Base-by-base conservation (phyloP, 1,140 invertebrate species). In the Bombus balteatus region DNA sequence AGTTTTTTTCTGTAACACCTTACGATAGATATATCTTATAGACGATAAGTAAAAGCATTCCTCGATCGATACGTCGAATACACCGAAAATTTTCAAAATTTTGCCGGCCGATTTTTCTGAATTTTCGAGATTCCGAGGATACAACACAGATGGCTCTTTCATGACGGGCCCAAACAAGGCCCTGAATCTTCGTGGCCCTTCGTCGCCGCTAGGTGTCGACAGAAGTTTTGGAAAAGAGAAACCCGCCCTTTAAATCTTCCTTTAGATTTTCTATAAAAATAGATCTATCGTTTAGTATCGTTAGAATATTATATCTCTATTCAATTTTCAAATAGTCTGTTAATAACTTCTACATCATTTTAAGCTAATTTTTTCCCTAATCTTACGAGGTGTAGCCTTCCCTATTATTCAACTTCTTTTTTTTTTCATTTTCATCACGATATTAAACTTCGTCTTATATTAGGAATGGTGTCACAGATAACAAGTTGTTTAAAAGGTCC, bases 191-290 rank as follows among this genome's bases (percentile, higher is more conserved):
- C 2, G 13, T 1, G 28, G 32, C 37, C n/a, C 18, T 34, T 43
- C 9, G 32, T 25, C 62, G 9, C 85, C 85, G 80, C 72, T 68
- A 86, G 85, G 73, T 86, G 85, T 86, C 85, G 85, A 65, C 80
- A 83, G 25, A 62, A 62, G 80, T 22, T 76, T 66, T 8, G 39
- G 2, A 71, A 73, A 59, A 78, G 15, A 8, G 9, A 74, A 59
- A 59, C 39, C 6, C 12, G 5, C 0, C 25, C 43, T 0, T 6
- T 2, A 15, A 9, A 9, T 10, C 18, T 34, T 12, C 22, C 3
- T 37, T 68, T 37, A 1, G 32, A 18, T 59, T 59, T 66, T 32
- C 15, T 34, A 32, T 32, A 66, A 32, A 8, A 53, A 6, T 53
- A 18, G 18, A 22, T 53, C 5, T 53, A 22, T 53, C 47, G 18